These are phyloP conservation scores for Drosophila greeni DNA, from an alignment of 2,888 invertebrate species.

Conservation along the genomic window DNA sequence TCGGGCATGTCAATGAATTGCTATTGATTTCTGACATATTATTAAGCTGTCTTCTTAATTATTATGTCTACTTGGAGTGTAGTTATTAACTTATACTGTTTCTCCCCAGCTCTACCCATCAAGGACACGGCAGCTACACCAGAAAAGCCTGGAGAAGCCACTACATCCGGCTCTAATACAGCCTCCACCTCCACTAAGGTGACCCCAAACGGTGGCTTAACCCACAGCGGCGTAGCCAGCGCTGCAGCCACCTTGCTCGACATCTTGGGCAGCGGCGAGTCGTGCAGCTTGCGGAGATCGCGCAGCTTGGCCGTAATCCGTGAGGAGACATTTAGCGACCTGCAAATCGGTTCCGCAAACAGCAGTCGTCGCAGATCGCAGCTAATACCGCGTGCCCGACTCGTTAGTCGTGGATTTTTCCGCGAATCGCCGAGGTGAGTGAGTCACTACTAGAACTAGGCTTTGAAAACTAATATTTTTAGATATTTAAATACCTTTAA, in stretches of 20 bases:
- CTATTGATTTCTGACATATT: background rate
- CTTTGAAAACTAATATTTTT: background rate
- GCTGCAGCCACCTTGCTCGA: slow-evolving; percentile 66
- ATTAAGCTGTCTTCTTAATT: background rate
- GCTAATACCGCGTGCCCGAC: slow-evolving; percentile 88
- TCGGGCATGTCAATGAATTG: slow-evolving; percentile 32
- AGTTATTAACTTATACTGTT: background rate
- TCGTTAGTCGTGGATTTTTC: slow-evolving; percentile 87
- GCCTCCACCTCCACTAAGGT: slow-evolving; percentile 30
- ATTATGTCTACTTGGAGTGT: background rate
- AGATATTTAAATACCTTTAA: background rate
- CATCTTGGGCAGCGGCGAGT: slow-evolving; percentile 75
- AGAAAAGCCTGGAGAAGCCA: slow-evolving; percentile 18
- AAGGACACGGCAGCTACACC: slow-evolving; percentile 32
- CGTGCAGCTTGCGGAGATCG: slow-evolving; percentile 83
- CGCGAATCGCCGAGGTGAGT: slow-evolving; percentile 81
- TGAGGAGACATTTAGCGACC: slow-evolving; percentile 86
- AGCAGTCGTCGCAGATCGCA: slow-evolving; percentile 85
- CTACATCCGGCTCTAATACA: slow-evolving; percentile 31
- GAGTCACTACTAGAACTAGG: slow-evolving; percentile 27
- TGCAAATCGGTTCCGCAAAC: slow-evolving; percentile 83
- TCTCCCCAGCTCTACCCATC: slow-evolving; percentile 24
- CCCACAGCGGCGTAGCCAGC: slow-evolving; percentile 37
- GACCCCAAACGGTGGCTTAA: slow-evolving; percentile 22
- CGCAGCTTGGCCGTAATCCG: slow-evolving; percentile 87